Evolutionary conservation across 2,113 vertebrate genomes (phyloP).

Genomic region (Rhabdomys dilectus): DNA sequence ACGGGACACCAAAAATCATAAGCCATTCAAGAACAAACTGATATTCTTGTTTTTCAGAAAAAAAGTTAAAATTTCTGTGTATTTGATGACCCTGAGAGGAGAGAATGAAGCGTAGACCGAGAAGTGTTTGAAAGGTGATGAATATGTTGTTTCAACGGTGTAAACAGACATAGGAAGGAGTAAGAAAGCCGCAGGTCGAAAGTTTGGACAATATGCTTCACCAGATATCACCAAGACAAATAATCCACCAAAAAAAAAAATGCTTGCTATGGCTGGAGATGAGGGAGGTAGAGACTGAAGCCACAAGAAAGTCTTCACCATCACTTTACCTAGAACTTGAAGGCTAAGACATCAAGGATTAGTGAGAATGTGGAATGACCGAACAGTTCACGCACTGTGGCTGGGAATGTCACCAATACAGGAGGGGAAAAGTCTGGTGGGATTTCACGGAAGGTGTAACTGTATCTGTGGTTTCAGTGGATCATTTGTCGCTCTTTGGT

Average conservation of each 20-base stretch:
- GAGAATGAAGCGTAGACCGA: neutral
- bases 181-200: neutral
- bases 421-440: neutral
- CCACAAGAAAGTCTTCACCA: neutral
- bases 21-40: neutral
- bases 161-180: neutral
- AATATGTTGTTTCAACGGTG: neutral
- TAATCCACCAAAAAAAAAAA: neutral
- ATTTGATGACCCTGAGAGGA: neutral
- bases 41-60: neutral
- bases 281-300: neutral
- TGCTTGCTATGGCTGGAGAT: neutral
- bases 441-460: no score
- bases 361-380: neutral
- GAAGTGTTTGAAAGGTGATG: neutral
- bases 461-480: no score
- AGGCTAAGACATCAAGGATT: neutral
- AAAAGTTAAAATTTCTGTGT: neutral
- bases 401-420: neutral
- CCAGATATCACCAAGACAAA: neutral
- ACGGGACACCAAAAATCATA: no score
- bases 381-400: neutral
- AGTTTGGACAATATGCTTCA: neutral
- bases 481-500: neutral
- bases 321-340: neutral